Base-by-base conservation (phyloP, 2,888 invertebrate genomes). In the Aradus depressus region DNA sequence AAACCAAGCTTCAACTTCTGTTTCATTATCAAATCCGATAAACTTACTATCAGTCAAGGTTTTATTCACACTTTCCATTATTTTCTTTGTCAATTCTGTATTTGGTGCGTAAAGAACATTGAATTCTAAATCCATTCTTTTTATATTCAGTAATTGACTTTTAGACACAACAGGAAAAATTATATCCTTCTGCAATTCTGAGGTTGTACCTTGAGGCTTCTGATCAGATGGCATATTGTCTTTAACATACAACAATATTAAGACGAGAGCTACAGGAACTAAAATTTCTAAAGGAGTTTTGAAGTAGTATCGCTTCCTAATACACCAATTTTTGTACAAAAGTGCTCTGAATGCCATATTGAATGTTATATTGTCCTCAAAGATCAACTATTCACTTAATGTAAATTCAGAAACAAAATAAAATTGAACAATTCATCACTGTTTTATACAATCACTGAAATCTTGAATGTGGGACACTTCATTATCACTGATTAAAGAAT, bases 301-400 rank as follows among this genome's bases (percentile, higher is more conserved):
- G 18, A 48, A 16, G 39, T 48, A 48, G 26, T 48, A 23, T 18
- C 39, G 26, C 39, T 48, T 48, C 6, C 38, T 16, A 21, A 48
- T 39, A 31, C 48, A 48, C 48, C 38, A 48, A 25, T 25, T 22
- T 35, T 48, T 48, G 4, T 25, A 48, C 8, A 39, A 8, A 23
- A 48, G 39, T 12, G 48, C 26, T 38, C n/a, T 10, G 14, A 48
- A 41, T 22, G n/a, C n/a, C n/a, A n/a, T n/a, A n/a, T n/a, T n/a
- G n/a, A n/a, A n/a, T n/a, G n/a, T n/a, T n/a, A n/a, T n/a, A n/a
- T n/a, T n/a, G n/a, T n/a, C n/a, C n/a, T n/a, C n/a, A n/a, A n/a
- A n/a, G n/a, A n/a, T n/a, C n/a, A n/a, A n/a, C n/a, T n/a, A n/a
- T n/a, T n/a, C n/a, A n/a, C n/a, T n/a, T n/a, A n/a, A n/a, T n/a